A percentile compares a stretch with the other conserved stretches of the same genome.
phyloP scores from a whole-genome alignment of 2,888 invertebrate genomes.

The Caenorhabditis zanzibari region DNA sequence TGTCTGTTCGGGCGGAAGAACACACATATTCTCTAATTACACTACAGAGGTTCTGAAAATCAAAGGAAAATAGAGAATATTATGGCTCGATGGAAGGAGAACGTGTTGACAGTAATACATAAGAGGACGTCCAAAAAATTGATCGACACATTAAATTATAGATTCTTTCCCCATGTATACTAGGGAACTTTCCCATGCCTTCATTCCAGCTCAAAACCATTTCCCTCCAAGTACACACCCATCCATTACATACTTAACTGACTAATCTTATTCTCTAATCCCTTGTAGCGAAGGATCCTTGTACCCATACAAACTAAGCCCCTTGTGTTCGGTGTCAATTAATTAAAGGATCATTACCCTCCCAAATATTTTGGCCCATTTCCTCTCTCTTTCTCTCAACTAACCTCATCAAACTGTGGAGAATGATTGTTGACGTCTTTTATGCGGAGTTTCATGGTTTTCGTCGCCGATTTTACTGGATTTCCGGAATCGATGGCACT shows the following conservation, averaged over 20 bases:
- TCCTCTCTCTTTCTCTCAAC: constrained; percentile 3
- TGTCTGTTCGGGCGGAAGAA: background rate
- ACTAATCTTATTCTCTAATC: constrained; percentile 33
- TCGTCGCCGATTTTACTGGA: constrained; percentile 86
- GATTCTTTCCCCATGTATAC: too few species aligned
- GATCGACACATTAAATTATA: too few species aligned
- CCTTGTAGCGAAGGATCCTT: constrained; percentile 5
- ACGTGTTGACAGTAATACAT: too few species aligned
- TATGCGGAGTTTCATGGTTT: constrained; percentile 88
- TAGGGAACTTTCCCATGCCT: background rate
- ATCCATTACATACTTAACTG: constrained; percentile 27
- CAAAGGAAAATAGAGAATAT: too few species aligned
- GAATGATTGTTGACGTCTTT: constrained; percentile 95
- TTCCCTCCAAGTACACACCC: constrained; percentile 14
- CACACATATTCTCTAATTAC: background rate
- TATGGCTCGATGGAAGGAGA: too few species aligned
- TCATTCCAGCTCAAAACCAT: background rate
- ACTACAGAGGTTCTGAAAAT: background rate
- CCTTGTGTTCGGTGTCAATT: constrained; percentile 39
- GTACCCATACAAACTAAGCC: constrained; percentile 22
- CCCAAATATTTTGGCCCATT: constrained; percentile 1
- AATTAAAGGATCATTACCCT: constrained; percentile 42
- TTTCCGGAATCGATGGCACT: constrained; percentile 94
- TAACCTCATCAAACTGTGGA: constrained; percentile 89
- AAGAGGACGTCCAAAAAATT: background rate